Evolutionary conservation across 1,140 invertebrate genomes (phyloP).

Genomic region (Antheraea pernyi): DNA sequence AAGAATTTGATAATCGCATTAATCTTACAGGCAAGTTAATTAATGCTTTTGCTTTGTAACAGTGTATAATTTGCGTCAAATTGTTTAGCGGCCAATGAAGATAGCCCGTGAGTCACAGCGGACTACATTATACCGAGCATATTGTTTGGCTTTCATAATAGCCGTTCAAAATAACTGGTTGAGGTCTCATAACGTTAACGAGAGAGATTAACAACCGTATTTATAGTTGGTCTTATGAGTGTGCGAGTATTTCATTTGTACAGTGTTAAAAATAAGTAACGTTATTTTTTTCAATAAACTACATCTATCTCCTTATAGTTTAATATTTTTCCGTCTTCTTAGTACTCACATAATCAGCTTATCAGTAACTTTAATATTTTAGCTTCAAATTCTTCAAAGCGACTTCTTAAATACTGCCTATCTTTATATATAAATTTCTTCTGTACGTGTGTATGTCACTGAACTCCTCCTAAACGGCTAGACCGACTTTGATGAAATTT

Average conservation of each 20-base stretch:
- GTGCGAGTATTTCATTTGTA: background rate
- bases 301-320: no score
- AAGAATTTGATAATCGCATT: constrained; percentile 72
- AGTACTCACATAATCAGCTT: no score
- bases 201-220: constrained; percentile 41
- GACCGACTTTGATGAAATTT: no score
- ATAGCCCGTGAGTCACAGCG: constrained; percentile 62
- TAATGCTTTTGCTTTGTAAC: constrained; percentile 57
- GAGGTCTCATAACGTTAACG: constrained; percentile 40
- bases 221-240: constrained; percentile 19
- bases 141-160: constrained; percentile 65
- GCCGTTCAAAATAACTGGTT: constrained; percentile 51
- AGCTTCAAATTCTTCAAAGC: no score
- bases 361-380: no score
- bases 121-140: constrained; percentile 45
- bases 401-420: no score
- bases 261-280: background rate
- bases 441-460: no score
- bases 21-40: constrained; percentile 67
- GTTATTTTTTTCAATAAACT: no score
- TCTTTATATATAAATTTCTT: no score
- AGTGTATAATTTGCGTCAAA: constrained; percentile 74
- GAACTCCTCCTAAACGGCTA: no score
- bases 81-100: constrained; percentile 66
- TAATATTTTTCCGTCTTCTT: no score